These are phyloP conservation scores for Lasioglossum baleicum DNA, from an alignment of 1,140 invertebrate species.

Conservation along the genomic window DNA sequence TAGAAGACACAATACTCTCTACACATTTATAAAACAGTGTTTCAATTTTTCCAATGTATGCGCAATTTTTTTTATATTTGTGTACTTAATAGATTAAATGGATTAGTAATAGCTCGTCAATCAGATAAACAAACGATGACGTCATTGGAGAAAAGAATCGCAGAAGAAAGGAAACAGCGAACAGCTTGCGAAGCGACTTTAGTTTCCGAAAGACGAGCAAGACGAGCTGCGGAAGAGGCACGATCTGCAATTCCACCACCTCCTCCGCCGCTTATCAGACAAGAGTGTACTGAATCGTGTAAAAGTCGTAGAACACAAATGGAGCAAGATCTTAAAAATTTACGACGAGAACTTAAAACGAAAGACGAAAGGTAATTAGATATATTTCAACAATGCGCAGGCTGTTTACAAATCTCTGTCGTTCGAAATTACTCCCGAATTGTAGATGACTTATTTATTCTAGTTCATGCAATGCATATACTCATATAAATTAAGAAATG, in stretches of 20 bases:
- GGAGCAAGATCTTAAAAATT: slow-evolving; percentile 88
- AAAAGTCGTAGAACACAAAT: slow-evolving; percentile 87
- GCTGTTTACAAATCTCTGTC: no score
- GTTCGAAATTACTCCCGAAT: no score
- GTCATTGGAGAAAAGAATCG: slow-evolving; percentile 88
- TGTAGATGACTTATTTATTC: no score
- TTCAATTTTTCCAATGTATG: not conserved
- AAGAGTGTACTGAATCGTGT: slow-evolving; percentile 89
- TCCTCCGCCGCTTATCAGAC: slow-evolving; percentile 73
- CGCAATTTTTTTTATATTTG: slow-evolving; percentile 7
- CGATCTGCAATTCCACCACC: slow-evolving; percentile 72
- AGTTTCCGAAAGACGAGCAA: slow-evolving; percentile 85
- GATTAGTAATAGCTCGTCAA: slow-evolving; percentile 86
- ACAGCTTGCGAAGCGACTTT: slow-evolving; percentile 88
- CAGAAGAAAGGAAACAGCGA: slow-evolving; percentile 90
- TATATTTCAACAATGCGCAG: no score
- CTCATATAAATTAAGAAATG: no score
- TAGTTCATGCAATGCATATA: no score
- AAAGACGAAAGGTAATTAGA: slow-evolving; percentile 84
- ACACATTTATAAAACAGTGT: not conserved
- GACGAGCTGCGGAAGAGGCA: slow-evolving; percentile 79
- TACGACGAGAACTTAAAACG: slow-evolving; percentile 87
- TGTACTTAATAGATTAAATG: slow-evolving; percentile 82
- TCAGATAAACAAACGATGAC: slow-evolving; percentile 89
- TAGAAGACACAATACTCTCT: no score